Conservation (phyloP, 2,888 invertebrate genomes). For the Drosophila nr. medialis region DNA sequence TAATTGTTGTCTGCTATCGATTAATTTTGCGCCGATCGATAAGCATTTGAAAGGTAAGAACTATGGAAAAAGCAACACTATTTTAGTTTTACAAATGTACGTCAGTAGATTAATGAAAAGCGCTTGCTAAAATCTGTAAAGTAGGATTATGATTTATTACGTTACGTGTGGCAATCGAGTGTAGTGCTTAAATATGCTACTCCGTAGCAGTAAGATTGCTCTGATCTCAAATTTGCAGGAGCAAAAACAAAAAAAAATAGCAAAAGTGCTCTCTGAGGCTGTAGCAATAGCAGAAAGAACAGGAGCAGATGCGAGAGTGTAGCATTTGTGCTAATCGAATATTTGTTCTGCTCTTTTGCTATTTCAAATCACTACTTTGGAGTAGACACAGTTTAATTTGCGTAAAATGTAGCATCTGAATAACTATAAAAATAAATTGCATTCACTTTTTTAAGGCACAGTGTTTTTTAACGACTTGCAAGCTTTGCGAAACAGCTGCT, state of each 20-base stretch:
- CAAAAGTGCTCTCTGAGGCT: neutral
- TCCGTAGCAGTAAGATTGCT: neutral
- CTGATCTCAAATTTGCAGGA: neutral
- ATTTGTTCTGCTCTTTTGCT: too few species aligned
- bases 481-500: neutral
- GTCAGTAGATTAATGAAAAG: neutral
- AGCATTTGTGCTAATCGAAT: too few species aligned
- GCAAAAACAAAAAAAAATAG: neutral
- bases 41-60: neutral
- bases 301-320: too few species aligned
- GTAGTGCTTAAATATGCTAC: neutral
- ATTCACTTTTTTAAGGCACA: neutral
- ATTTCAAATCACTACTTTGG: too few species aligned
- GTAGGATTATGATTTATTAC: neutral
- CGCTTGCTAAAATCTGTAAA: neutral
- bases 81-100: neutral
- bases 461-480: neutral
- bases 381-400: too few species aligned
- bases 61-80: neutral
- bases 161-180: neutral
- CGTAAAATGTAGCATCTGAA: neutral
- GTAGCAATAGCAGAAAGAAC: too few species aligned
- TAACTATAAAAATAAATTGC: neutral
- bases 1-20: neutral
- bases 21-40: neutral